phyloP scores from a whole-genome alignment of 2,888 invertebrate species.

The Sympetrum striolatum region DNA sequence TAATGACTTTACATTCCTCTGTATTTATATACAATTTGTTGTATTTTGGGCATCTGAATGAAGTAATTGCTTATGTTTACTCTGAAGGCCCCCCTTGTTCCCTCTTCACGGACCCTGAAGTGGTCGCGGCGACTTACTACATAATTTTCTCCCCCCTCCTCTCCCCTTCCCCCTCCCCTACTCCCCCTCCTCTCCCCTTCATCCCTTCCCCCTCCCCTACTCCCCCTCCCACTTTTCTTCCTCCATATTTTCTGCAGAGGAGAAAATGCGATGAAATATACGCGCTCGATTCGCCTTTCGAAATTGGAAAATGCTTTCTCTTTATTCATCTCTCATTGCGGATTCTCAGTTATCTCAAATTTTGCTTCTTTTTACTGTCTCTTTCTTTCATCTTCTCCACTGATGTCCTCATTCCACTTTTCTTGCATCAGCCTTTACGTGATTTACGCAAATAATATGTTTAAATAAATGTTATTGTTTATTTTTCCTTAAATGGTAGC shows the following conservation, averaged over 20 bases:
- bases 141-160: not conserved
- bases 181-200: not conserved
- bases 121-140: not conserved
- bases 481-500: too few species aligned
- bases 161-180: not conserved
- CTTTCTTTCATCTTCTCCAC: not conserved
- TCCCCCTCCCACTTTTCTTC: not conserved
- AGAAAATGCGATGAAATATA: not conserved
- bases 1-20: too few species aligned
- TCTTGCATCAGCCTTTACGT: not conserved
- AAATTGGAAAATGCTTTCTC: not conserved
- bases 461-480: too few species aligned
- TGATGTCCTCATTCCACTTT: too few species aligned
- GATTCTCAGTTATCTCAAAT: not conserved
- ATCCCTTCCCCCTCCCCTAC: not conserved
- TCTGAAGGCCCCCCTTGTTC: too few species aligned
- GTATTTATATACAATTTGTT: too few species aligned
- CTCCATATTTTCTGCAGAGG: not conserved
- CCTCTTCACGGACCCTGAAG: too few species aligned
- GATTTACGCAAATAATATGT: not conserved
- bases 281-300: not conserved
- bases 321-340: not conserved
- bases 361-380: too few species aligned
- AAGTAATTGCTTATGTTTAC: too few species aligned
- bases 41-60: too few species aligned